phyloP scores from a whole-genome alignment of 2,113 vertebrate genomes.

The Talpa occidentalis region DNA sequence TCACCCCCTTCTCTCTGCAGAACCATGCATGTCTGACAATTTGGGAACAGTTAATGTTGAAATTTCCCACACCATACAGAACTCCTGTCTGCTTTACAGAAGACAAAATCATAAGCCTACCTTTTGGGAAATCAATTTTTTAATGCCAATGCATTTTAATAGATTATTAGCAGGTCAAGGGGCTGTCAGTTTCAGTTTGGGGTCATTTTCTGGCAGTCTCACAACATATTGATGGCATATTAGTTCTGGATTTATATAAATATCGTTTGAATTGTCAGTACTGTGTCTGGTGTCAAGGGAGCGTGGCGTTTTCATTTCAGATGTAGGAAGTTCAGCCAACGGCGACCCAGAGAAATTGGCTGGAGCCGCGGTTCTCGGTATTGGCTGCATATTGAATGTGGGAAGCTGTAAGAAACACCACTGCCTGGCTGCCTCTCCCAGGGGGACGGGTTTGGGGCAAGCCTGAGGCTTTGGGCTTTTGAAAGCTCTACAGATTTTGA shows the following conservation, averaged over 20 bases:
- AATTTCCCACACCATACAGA: not conserved
- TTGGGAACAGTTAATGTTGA: not conserved
- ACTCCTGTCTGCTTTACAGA: not conserved
- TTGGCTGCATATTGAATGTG: not conserved
- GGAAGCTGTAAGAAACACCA: not conserved
- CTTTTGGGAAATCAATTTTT: not conserved
- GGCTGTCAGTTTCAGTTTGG: not conserved
- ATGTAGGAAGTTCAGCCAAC: too few species aligned
- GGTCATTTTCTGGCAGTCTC: not conserved
- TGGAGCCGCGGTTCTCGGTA: fast-evolving
- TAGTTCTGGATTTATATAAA: not conserved
- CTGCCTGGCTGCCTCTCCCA: too few species aligned
- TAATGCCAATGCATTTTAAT: not conserved
- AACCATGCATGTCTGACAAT: not conserved
- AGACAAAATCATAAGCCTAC: not conserved
- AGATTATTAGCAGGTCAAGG: not conserved
- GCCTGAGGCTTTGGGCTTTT: not conserved
- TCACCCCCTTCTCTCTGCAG: not conserved
- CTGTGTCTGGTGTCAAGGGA: not conserved
- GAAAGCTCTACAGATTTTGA: not conserved
- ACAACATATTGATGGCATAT: not conserved
- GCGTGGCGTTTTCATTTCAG: not conserved
- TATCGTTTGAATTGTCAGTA: not conserved
- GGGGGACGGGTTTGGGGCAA: not conserved
- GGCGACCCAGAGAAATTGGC: not conserved